Percentiles rank a stretch among this genome's conserved stretches.
phyloP scores from a whole-genome alignment of 2,113 vertebrate genomes.

The Pimephales promelas region DNA sequence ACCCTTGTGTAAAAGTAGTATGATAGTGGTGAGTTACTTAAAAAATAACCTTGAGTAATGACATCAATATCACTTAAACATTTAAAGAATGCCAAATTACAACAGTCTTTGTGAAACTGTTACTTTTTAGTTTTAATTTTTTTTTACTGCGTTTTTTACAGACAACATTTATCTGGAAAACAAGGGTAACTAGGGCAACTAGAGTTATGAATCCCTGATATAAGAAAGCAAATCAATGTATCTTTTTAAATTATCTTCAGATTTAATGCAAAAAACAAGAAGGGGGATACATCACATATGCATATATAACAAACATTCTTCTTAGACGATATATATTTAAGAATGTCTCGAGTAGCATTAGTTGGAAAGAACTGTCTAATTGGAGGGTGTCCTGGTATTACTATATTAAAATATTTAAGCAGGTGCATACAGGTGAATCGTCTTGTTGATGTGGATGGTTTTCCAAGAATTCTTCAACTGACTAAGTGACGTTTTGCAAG shows the following conservation, averaged over 20 bases:
- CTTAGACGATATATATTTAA: too few species aligned
- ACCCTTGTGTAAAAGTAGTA: neutral
- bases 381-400: slow-evolving; percentile 7
- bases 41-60: neutral
- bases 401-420: slow-evolving; percentile 40
- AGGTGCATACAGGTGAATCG: slow-evolving; percentile 35
- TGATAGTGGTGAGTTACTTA: too few species aligned
- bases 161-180: too few species aligned
- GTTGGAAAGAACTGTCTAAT: neutral
- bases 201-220: too few species aligned
- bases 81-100: neutral
- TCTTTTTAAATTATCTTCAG: too few species aligned
- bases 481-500: slow-evolving; percentile 31
- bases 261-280: too few species aligned
- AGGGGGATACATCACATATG: too few species aligned
- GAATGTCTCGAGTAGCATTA: neutral
- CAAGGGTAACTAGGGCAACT: too few species aligned
- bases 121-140: neutral
- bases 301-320: too few species aligned
- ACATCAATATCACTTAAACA: neutral
- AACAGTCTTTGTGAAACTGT: neutral
- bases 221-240: too few species aligned
- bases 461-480: slow-evolving; percentile 51
- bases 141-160: neutral
- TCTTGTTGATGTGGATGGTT: slow-evolving; percentile 52